Percentiles rank a stretch among this genome's conserved stretches.
Evolutionary conservation across 2,888 invertebrate genomes (phyloP).

Genomic region (Orthosia gracilis): DNA sequence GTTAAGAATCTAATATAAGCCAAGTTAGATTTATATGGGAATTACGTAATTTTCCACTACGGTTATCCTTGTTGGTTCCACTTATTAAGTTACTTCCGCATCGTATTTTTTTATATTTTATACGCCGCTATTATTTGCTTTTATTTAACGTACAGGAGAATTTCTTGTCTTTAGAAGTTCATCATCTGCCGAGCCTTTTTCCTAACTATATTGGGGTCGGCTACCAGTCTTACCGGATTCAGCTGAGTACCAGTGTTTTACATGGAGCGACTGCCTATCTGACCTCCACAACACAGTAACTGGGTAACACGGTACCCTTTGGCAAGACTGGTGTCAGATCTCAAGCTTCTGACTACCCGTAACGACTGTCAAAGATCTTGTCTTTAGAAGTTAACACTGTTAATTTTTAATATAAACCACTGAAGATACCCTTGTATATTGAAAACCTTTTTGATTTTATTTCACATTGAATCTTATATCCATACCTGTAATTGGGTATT

Average conservation of each 20-base stretch:
- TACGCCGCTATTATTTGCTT: conserved; percentile 13
- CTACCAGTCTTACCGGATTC: no score
- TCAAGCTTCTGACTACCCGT: no score
- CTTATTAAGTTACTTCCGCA: conserved; percentile 46
- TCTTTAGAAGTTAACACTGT: neutral
- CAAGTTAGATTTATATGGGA: conserved; percentile 59
- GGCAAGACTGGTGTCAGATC: no score
- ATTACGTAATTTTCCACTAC: conserved; percentile 58
- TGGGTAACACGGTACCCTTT: no score
- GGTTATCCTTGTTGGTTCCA: conserved; percentile 55
- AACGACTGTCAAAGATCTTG: no score
- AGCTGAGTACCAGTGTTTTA: no score
- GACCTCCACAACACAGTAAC: no score
- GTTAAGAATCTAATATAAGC: conserved; percentile 62
- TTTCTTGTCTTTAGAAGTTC: neutral
- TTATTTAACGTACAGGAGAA: neutral
- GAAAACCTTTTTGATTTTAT: neutral
- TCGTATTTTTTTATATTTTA: conserved; percentile 25
- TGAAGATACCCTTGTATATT: neutral
- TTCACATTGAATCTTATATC: neutral
- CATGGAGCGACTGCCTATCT: no score
- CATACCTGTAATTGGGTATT: neutral
- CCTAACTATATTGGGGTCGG: no score
- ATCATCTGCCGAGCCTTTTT: no score
- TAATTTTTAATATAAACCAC: neutral